A percentile compares a stretch with the other conserved stretches of the same genome.
Conservation (phyloP, 2,797 vertebrate species). For the Gobio occitaniae region DNA sequence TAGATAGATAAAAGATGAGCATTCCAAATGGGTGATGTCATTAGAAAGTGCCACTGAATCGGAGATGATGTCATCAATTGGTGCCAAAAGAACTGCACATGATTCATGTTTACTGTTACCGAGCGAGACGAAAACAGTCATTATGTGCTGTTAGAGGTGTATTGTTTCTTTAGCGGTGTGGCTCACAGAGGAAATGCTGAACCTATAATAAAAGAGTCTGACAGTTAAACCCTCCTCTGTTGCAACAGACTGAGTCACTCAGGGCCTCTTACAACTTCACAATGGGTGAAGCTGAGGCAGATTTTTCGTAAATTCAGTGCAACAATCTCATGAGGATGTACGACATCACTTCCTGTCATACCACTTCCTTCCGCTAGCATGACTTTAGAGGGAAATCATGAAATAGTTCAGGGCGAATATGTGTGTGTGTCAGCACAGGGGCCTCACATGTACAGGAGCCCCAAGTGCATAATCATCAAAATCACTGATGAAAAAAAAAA, state of each 20-base stretch:
- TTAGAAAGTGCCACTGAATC: not conserved
- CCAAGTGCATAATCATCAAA: not conserved
- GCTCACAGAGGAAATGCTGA: slow-evolving; percentile 1
- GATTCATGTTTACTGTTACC: slow-evolving; percentile 21
- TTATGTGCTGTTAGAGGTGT: slow-evolving; percentile 21
- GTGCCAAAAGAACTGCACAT: slow-evolving; percentile 3
- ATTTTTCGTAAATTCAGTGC: not conserved
- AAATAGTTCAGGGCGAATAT: not conserved
- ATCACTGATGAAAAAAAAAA: not conserved
- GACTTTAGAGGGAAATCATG: slow-evolving; percentile 10
- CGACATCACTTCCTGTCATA: slow-evolving; percentile 44
- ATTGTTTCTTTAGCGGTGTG: slow-evolving; percentile 4
- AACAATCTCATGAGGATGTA: slow-evolving; percentile 20
- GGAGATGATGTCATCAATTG: slow-evolving; percentile 31
- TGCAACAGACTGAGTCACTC: slow-evolving; percentile 15
- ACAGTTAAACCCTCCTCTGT: not conserved
- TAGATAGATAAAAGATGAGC: too few species aligned
- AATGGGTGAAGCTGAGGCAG: not conserved
- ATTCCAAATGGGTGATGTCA: slow-evolving; percentile 8
- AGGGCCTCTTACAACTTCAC: not conserved
- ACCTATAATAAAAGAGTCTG: not conserved
- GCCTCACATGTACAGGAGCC: too few species aligned
- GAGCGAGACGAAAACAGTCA: slow-evolving; percentile 18
- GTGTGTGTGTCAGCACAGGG: not conserved
- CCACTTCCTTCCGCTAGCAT: slow-evolving; percentile 36